A percentile compares a stretch with the other conserved stretches of the same genome.
Conservation (phyloP, 2,797 vertebrate species). For the Pempheris klunzingeri region DNA sequence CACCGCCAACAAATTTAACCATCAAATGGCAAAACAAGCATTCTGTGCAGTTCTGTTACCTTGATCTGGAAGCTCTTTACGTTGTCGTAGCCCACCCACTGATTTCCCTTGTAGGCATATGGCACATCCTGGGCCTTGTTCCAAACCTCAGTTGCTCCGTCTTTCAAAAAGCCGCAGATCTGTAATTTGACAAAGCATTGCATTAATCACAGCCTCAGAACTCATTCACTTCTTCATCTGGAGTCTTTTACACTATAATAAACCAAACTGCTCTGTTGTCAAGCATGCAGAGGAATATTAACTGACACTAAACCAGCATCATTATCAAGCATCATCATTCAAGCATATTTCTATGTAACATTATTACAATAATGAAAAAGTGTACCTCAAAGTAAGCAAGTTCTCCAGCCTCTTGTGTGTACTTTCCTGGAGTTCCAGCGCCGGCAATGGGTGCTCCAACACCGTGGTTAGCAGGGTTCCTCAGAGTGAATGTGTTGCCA, state of each 20-base stretch:
- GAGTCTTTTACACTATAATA: constrained; percentile 11
- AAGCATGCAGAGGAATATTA: constrained; percentile 11
- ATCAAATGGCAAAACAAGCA: constrained; percentile 34
- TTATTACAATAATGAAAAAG: not conserved
- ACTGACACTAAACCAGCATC: constrained; percentile 12
- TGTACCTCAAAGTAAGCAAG: constrained; percentile 79
- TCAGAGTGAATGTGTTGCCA: constrained; percentile 76
- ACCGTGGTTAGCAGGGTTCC: constrained; percentile 62
- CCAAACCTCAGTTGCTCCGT: constrained; percentile 72
- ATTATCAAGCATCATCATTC: not conserved
- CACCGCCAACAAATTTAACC: constrained; percentile 22
- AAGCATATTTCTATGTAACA: not conserved
- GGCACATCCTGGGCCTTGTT: constrained; percentile 71
- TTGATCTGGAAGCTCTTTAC: constrained; percentile 76
- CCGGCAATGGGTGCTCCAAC: constrained; percentile 69
- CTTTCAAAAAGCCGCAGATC: constrained; percentile 76
- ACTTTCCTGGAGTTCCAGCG: constrained; percentile 72
- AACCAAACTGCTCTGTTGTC: constrained; percentile 13
- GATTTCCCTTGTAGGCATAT: constrained; percentile 77
- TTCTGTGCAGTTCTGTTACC: constrained; percentile 47
- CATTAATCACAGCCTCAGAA: constrained; percentile 28
- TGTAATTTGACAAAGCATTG: constrained; percentile 44
- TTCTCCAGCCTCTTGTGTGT: constrained; percentile 77
- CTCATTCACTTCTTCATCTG: constrained; percentile 9
- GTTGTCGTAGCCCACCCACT: constrained; percentile 78